Conservation (phyloP, 2,888 invertebrate species). For the Gymnoscelis rufifasciata region DNA sequence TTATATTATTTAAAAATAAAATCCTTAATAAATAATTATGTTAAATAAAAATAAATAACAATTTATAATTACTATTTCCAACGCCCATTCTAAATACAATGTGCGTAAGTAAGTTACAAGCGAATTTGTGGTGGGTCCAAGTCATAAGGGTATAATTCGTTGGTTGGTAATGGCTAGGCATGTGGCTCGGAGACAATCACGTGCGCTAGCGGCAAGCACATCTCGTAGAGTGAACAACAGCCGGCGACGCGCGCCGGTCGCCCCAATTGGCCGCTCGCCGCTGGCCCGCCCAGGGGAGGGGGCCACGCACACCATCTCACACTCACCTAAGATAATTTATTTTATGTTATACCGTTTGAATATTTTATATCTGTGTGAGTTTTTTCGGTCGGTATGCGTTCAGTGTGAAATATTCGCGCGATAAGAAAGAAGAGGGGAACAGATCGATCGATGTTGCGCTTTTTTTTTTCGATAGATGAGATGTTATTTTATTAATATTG, state of each 20-base stretch:
- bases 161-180: constrained; percentile 28
- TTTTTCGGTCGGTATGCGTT: constrained; percentile 77
- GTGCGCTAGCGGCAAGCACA: constrained; percentile 42
- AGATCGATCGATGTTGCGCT: constrained; percentile 77
- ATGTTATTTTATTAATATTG: constrained; percentile 46
- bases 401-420: constrained; percentile 79
- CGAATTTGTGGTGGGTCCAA: neutral
- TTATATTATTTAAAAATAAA: too few relatives aligned
- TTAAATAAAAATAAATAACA: too few relatives aligned
- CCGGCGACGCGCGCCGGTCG: constrained; percentile 76
- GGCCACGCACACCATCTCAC: constrained; percentile 68
- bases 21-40: too few relatives aligned
- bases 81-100: too few relatives aligned
- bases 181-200: constrained; percentile 18
- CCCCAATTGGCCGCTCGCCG: constrained; percentile 73
- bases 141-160: constrained; percentile 14
- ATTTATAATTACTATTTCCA: too few relatives aligned
- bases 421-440: constrained; percentile 78
- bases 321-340: constrained; percentile 79
- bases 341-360: constrained; percentile 79
- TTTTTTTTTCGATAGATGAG: constrained; percentile 64
- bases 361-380: constrained; percentile 80
- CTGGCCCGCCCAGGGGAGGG: constrained; percentile 73
- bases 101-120: too few relatives aligned
- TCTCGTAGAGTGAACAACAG: constrained; percentile 62